Conservation (phyloP, 2,888 invertebrate genomes). For the Schizotus pectinicornis region DNA sequence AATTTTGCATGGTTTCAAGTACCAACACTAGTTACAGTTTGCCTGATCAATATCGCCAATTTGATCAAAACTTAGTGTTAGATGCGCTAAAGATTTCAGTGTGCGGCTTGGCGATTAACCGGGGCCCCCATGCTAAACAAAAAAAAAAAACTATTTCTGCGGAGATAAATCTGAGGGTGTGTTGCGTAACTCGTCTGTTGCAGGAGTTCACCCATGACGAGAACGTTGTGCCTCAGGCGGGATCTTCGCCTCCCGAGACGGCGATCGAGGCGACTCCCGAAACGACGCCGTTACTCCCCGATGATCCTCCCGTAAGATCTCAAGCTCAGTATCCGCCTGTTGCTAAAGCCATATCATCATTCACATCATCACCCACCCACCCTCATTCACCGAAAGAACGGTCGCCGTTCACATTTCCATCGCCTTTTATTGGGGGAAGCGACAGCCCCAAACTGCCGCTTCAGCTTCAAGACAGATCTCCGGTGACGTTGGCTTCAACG, state of each 20-base stretch:
- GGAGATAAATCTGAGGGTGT: neutral
- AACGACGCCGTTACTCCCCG: constrained; percentile 74
- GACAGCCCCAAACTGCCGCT: neutral
- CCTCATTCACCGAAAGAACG: constrained; percentile 28
- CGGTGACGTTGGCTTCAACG: constrained; percentile 2
- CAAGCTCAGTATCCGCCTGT: constrained; percentile 6
- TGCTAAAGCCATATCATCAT: constrained; percentile 3
- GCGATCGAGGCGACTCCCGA: constrained; percentile 90
- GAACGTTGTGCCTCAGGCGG: constrained; percentile 56
- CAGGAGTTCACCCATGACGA: constrained; percentile 31
- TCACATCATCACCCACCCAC: constrained; percentile 11
- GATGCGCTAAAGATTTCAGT: too few species aligned
- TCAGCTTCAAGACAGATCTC: constrained; percentile 4
- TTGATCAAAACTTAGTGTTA: too few species aligned
- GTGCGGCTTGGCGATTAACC: too few species aligned
- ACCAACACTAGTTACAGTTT: too few species aligned
- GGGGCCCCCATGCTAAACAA: too few species aligned
- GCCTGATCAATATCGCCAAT: too few species aligned
- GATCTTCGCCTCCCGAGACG: constrained; percentile 81
- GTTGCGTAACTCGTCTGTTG: neutral
- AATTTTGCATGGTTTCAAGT: too few species aligned
- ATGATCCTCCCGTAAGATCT: constrained; percentile 3
- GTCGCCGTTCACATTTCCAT: constrained; percentile 23
- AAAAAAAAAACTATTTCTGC: neutral
- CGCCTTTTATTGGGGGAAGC: neutral